Evolutionary conservation across 2,797 vertebrate species (phyloP), one percentile per base, ranked within the genome.

Genomic region (Crenichthys baileyi): DNA sequence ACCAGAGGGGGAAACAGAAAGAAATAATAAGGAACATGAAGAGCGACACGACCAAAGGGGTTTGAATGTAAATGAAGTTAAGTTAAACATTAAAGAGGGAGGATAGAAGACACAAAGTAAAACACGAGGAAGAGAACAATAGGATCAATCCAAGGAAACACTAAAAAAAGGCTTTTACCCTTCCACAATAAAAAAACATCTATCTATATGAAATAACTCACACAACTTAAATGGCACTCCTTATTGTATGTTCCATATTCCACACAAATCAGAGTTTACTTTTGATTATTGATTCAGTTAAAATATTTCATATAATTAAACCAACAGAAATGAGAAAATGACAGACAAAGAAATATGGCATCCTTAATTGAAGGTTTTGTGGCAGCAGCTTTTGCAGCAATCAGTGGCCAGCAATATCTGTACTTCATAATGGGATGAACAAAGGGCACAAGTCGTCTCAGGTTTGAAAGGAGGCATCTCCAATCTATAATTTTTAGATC

Each of bases 61-160:
- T 63, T 85, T 82, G 79, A 82, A 89, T 88, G 73, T 83, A 77
- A 51, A 80, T 82, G 79, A 90, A 85, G 83, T 44, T 20, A 76
- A 83, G 87, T 88, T 85, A 89, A 90, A 91, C 72, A 90, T 82
- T 83, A 83, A 76, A 83, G 72, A 81, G 61, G 31, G 81, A 76
- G 26, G 61, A 82, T 29, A 56, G 26, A 84, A 56, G 78, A 72
- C 55, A 79, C 67, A 72, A 80, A 79, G 63, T 58, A 75, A 70
- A 82, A 76, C 76, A 88, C 55, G 67, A 48, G 79, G 51, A 4
- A 24, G 61, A 24, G 73, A 70, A 73, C 36, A 61, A 36, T n/a
- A 79, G 63, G 56, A 75, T 81, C 53, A 60, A 46, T 77, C 53
- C 16, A 55, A 75, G 31, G 12, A 50, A 46, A 70, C 67, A 26